Percentiles rank a stretch among this genome's conserved stretches.
Conservation (phyloP, 2,797 vertebrate genomes). For the Mormyrops boulengeri region DNA sequence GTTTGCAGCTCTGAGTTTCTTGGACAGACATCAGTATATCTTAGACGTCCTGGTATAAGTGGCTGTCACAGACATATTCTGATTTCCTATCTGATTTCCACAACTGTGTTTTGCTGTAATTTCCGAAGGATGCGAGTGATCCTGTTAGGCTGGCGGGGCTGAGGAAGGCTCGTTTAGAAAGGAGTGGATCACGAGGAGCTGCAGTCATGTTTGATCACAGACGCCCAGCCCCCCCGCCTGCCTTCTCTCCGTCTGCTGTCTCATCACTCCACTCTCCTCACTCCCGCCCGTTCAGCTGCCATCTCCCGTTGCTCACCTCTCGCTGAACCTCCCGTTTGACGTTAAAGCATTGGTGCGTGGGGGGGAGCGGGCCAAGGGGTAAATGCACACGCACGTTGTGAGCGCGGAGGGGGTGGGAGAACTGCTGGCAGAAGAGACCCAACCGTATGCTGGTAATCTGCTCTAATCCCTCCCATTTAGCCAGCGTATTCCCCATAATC, state of each 20-base stretch:
- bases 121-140: neutral
- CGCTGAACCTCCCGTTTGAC: neutral
- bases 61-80: neutral
- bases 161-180: neutral
- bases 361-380: neutral
- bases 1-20: neutral
- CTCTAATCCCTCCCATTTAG: conserved; percentile 16
- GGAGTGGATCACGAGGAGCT: neutral
- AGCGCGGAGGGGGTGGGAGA: neutral
- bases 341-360: neutral
- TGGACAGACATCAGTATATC: neutral
- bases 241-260: neutral
- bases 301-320: neutral
- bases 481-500: neutral
- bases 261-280: neutral
- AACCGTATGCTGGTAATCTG: conserved; percentile 9
- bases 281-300: neutral
- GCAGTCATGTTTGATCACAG: neutral
- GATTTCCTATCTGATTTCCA: neutral
- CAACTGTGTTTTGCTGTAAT: conserved; percentile 5
- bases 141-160: neutral
- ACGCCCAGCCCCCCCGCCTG: neutral
- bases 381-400: neutral
- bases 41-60: neutral
- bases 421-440: neutral